Conservation (phyloP, 1,140 invertebrate species). For the Pygmarrhopalites habei region DNA sequence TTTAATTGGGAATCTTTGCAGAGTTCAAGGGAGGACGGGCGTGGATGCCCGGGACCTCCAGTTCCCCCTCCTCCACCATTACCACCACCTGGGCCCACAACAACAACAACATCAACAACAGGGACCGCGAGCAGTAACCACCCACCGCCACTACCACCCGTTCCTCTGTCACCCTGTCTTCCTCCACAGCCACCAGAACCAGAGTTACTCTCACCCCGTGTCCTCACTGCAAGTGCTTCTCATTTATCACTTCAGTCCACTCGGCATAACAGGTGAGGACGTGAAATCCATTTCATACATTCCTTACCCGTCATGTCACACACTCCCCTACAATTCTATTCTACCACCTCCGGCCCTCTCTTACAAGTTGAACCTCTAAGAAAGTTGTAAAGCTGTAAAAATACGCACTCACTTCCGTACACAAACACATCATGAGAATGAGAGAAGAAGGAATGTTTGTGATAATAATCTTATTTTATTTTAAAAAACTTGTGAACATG, state of each 20-base stretch:
- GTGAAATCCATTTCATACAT: too few species aligned
- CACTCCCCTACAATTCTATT: too few species aligned
- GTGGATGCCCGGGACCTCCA: constrained; percentile 29
- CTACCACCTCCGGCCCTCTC: too few species aligned
- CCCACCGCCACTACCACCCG: constrained; percentile 26
- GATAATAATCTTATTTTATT: too few species aligned
- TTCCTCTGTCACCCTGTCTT: constrained; percentile 30
- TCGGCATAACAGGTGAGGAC: constrained; percentile 40
- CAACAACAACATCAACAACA: constrained; percentile 19
- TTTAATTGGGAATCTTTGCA: constrained; percentile 11
- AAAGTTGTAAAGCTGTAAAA: too few species aligned
- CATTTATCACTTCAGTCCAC: constrained; percentile 39
- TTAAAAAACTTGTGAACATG: too few species aligned
- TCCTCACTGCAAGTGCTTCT: constrained; percentile 35
- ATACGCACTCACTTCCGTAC: too few species aligned
- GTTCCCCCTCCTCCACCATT: constrained; percentile 22
- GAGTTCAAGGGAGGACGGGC: constrained; percentile 39
- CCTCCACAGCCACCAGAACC: constrained; percentile 34
- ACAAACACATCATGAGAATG: too few species aligned
- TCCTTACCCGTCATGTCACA: too few species aligned
- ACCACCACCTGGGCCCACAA: constrained; percentile 13
- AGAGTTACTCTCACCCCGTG: constrained; percentile 37
- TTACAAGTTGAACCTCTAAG: too few species aligned
- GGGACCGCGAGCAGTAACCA: not conserved
- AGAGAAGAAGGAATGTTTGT: too few species aligned